A percentile compares a stretch with the other conserved stretches of the same genome.
Conservation (phyloP, 2,113 vertebrate genomes). For the Bungarus multicinctus region DNA sequence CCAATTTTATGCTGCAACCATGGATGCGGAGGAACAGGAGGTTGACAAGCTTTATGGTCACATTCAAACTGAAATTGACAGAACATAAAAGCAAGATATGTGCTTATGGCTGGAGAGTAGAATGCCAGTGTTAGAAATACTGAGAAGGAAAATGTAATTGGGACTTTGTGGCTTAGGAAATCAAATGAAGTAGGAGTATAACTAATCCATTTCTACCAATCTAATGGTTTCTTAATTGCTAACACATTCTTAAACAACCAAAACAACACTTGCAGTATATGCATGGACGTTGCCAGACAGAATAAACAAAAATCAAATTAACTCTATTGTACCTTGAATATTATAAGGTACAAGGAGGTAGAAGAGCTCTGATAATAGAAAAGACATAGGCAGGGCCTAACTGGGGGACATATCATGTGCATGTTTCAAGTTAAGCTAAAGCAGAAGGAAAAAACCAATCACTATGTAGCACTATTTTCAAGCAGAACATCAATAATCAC, state of each 20-base stretch:
- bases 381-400: neutral
- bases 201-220: neutral
- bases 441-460: neutral
- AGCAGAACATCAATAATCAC: neutral
- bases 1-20: neutral
- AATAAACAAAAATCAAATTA: neutral
- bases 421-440: neutral
- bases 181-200: neutral
- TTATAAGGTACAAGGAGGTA: neutral
- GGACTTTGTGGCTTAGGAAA: neutral
- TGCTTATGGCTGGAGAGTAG: neutral
- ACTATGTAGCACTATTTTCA: neutral
- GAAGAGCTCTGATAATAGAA: neutral
- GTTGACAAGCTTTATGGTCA: neutral
- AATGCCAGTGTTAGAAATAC: neutral
- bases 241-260: neutral
- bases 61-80: neutral
- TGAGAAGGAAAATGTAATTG: neutral
- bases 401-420: neutral
- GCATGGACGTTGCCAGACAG: neutral
- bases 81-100: neutral
- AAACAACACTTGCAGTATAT: neutral
- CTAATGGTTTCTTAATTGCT: neutral
- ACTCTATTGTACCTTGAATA: neutral
- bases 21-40: neutral